phyloP scores from a whole-genome alignment of 2,888 invertebrate species.

The Ophonus ardosiacus region DNA sequence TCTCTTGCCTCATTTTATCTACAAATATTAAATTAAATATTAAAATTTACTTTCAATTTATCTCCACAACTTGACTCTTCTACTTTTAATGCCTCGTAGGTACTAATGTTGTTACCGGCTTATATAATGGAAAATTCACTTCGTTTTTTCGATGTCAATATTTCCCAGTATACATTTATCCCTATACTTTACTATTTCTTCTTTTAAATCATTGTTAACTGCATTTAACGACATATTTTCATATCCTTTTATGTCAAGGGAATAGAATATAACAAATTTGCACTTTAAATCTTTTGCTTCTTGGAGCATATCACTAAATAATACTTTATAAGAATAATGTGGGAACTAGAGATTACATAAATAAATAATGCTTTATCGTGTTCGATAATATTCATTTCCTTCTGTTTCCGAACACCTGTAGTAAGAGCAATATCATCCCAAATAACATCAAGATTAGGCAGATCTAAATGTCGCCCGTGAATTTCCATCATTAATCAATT shows the following conservation, averaged over 20 bases:
- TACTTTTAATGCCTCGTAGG: constrained; percentile 79
- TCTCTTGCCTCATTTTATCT: constrained; percentile 83
- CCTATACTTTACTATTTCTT: constrained; percentile 68
- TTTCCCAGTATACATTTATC: constrained; percentile 84
- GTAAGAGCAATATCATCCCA: constrained; percentile 64
- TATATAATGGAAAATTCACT: constrained; percentile 81
- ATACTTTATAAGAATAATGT: too few species aligned
- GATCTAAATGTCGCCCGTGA: not conserved
- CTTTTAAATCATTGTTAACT: constrained; percentile 67
- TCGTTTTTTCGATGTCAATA: constrained; percentile 81
- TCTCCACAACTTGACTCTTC: constrained; percentile 88
- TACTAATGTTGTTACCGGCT: constrained; percentile 79
- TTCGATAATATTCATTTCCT: constrained; percentile 65
- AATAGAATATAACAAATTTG: constrained; percentile 77
- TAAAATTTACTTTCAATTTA: constrained; percentile 87
- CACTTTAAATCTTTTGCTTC: constrained; percentile 80
- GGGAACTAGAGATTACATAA: too few species aligned
- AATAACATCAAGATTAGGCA: constrained; percentile 24
- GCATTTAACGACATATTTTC: constrained; percentile 68
- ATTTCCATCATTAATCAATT: not conserved
- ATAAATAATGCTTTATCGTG: constrained; percentile 77
- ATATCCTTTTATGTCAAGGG: constrained; percentile 65
- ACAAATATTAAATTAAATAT: constrained; percentile 83
- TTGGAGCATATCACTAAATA: constrained; percentile 80
- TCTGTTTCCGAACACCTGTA: constrained; percentile 47